Base-by-base conservation (phyloP, 2,113 vertebrate genomes). In the Crotalus horridus region DNA sequence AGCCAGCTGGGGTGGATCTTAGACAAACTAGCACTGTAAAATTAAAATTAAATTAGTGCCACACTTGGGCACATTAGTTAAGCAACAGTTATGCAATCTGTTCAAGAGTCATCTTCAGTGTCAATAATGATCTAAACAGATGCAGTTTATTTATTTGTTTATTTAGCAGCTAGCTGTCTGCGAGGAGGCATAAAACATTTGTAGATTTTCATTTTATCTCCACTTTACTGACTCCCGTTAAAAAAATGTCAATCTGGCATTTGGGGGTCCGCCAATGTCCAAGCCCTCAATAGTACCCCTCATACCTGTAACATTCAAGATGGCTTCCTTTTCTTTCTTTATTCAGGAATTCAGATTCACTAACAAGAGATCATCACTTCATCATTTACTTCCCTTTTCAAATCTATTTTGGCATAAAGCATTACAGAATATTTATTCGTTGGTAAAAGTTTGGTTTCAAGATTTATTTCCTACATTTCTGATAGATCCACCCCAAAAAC, bases 41-140 rank as follows among this genome's bases (percentile, higher is more conserved):
- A 98, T 98, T 97, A 98, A 98, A 98, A 98, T 98, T 96, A 98
- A 98, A 98, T 98, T 98, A 98, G 97, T 98, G 97, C 97, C 98
- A 98, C 98, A 97, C 98, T 97, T 98, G 97, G 97, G 97, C 98
- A 97, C 97, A 98, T 96, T 96, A 96, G 97, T 97, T 97, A 97
- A 97, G 97, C 97, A 98, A 98, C 98, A 98, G 97, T 98, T 97
- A 97, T 89, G 96, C 97, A 98, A 97, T 97, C 98, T 98, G 98
- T 97, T 97, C 92, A 3, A 91, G 96, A 95, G 94, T 93, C 94
- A 93, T 69, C 39, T 33, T 93, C 24, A 24, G 91, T 96, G 96
- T 97, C 95, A 96, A 95, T 94, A 89, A 95, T 95, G 74, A 95
- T 96, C 96, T 95, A 88, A 69, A 96, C 15, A 1, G 43, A 13